Percentiles rank a stretch among this genome's conserved stretches.
phyloP scores from a whole-genome alignment of 2,113 vertebrate species.

The Hippoglossus stenolepis region DNA sequence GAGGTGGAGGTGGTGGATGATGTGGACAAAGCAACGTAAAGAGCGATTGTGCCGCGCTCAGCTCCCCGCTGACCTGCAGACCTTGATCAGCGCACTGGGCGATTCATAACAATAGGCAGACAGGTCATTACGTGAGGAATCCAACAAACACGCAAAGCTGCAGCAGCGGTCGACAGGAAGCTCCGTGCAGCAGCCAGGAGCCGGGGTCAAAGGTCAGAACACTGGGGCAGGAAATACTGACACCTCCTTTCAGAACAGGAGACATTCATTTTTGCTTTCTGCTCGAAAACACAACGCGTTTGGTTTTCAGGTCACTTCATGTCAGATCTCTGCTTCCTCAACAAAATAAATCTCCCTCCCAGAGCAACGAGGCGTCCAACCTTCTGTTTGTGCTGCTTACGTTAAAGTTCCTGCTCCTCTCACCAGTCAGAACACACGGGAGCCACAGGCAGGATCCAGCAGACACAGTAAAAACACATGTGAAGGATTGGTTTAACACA shows the following conservation, averaged over 20 bases:
- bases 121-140: slow-evolving; percentile 22
- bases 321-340: neutral
- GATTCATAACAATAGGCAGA: slow-evolving; percentile 26
- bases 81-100: slow-evolving; percentile 37
- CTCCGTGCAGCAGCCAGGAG: neutral
- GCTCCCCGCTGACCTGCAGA: slow-evolving; percentile 57
- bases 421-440: too few relatives aligned
- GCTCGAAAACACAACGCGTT: neutral
- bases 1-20: neutral
- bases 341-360: neutral
- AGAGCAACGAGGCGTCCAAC: too few relatives aligned
- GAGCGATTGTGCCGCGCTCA: slow-evolving; percentile 48
- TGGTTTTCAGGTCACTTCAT: neutral
- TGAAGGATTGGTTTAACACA: too few relatives aligned
- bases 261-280: neutral
- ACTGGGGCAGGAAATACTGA: neutral
- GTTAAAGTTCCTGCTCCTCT: too few relatives aligned
- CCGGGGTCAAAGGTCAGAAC: slow-evolving; percentile 38
- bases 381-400: too few relatives aligned
- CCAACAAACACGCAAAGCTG: neutral
- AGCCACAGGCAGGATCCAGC: too few relatives aligned
- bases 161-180: slow-evolving; percentile 19
- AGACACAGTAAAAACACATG: too few relatives aligned
- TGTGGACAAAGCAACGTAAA: slow-evolving; percentile 31
- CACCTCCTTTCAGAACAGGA: neutral